phyloP scores from a whole-genome alignment of 2,888 invertebrate genomes.

The Mimas tiliae region DNA sequence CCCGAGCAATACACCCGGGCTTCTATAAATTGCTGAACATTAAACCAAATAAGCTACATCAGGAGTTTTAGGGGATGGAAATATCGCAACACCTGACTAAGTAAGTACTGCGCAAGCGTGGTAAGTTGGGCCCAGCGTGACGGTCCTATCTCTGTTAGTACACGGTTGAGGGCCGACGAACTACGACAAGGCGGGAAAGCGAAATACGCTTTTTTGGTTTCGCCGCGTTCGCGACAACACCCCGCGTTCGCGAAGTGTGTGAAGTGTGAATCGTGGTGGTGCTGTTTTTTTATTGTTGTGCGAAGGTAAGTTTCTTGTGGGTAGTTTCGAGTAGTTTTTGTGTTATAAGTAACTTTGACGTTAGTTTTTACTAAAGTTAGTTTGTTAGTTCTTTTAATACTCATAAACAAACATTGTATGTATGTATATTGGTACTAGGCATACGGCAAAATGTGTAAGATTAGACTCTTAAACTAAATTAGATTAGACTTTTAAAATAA shows the following conservation, averaged over 20 bases:
- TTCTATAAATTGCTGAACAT: slow-evolving; percentile 25
- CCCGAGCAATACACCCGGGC: slow-evolving; percentile 15
- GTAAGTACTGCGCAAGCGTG: slow-evolving; percentile 59
- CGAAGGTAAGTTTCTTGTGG: slow-evolving; percentile 14
- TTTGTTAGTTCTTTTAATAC: not conserved
- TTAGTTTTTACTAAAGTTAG: not conserved
- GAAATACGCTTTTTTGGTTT: slow-evolving; percentile 7
- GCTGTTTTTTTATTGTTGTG: slow-evolving; percentile 10
- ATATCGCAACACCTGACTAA: slow-evolving; percentile 52
- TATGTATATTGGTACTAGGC: not conserved
- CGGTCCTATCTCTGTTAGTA: slow-evolving; percentile 44
- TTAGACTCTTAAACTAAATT: no score
- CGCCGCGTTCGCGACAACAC: slow-evolving; percentile 13
- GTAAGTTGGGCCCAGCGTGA: slow-evolving; percentile 21
- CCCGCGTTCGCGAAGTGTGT: slow-evolving; percentile 19
- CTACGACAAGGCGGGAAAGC: slow-evolving; percentile 20
- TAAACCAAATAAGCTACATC: slow-evolving; percentile 25
- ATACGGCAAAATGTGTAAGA: not conserved
- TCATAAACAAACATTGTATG: not conserved
- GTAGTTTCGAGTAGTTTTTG: slow-evolving; percentile 6
- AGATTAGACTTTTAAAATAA: no score
- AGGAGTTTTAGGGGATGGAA: slow-evolving; percentile 58
- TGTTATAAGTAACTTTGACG: not conserved
- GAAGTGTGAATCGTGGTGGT: slow-evolving; percentile 16
- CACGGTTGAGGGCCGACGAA: slow-evolving; percentile 45